phyloP scores from a whole-genome alignment of 2,113 vertebrate species.

The Oryzias celebensis region DNA sequence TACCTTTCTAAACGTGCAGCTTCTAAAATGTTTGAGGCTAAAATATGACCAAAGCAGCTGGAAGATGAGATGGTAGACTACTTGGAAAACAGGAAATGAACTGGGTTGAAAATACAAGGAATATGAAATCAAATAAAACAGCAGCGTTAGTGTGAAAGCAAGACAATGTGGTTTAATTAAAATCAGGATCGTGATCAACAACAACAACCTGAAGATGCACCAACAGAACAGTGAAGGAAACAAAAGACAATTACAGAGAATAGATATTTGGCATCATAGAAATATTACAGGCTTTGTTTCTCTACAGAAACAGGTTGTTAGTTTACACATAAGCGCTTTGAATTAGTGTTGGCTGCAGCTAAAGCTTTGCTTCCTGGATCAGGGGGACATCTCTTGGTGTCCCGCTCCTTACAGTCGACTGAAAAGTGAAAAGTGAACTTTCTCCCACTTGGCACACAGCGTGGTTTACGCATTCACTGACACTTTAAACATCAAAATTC shows the following conservation, averaged over 20 bases:
- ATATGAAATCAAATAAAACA: background rate
- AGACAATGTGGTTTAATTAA: slow-evolving; percentile 65
- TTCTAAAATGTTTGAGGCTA: slow-evolving; percentile 86
- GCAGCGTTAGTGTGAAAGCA: slow-evolving; percentile 33
- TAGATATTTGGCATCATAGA: slow-evolving; percentile 64
- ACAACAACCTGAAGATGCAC: slow-evolving; percentile 50
- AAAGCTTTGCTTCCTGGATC: slow-evolving; percentile 20
- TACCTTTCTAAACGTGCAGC: slow-evolving; percentile 80
- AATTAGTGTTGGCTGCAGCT: slow-evolving; percentile 33
- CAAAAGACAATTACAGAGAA: slow-evolving; percentile 48
- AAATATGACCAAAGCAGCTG: background rate
- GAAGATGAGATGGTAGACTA: background rate
- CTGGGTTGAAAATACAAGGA: background rate
- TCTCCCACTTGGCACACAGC: slow-evolving; percentile 49
- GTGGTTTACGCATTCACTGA: slow-evolving; percentile 23
- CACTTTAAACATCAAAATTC: slow-evolving; percentile 9
- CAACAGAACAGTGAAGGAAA: slow-evolving; percentile 54
- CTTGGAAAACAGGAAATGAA: background rate
- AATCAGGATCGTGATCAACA: slow-evolving; percentile 51
- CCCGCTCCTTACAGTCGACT: background rate
- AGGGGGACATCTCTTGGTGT: slow-evolving; percentile 36
- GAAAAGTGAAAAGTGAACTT: background rate
- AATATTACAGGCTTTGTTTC: slow-evolving; percentile 47
- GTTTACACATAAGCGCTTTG: slow-evolving; percentile 44
- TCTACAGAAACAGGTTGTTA: slow-evolving; percentile 55